Conservation (phyloP, 2,797 vertebrate species). For the Myripristis jacobus region DNA sequence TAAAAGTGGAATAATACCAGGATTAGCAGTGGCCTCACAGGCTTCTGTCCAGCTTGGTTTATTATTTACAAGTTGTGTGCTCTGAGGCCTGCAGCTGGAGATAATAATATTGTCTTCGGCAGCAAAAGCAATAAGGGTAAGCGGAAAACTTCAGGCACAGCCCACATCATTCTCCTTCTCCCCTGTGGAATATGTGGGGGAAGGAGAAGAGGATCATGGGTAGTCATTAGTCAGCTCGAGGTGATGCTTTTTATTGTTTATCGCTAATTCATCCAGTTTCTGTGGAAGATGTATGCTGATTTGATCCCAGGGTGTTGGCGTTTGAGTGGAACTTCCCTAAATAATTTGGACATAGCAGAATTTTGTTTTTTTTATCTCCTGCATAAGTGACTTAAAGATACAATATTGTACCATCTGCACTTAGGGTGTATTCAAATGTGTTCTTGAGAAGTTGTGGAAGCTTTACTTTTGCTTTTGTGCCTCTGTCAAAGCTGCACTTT, state of each 20-base stretch:
- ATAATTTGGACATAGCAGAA: slow-evolving; percentile 32
- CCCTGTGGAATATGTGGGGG: slow-evolving; percentile 70
- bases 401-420: slow-evolving; percentile 8
- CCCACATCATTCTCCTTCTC: slow-evolving; percentile 70
- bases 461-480: background rate
- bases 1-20: slow-evolving; percentile 87
- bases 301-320: slow-evolving; percentile 51
- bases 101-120: slow-evolving; percentile 86
- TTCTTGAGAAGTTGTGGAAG: slow-evolving; percentile 9
- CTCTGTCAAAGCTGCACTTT: slow-evolving; percentile 26
- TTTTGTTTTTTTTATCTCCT: slow-evolving; percentile 34
- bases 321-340: slow-evolving; percentile 49
- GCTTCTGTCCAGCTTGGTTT: slow-evolving; percentile 83
- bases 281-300: slow-evolving; percentile 58
- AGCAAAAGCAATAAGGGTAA: slow-evolving; percentile 83
- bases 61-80: slow-evolving; percentile 86
- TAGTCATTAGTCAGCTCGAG: slow-evolving; percentile 81
- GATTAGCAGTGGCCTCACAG: slow-evolving; percentile 83
- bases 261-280: slow-evolving; percentile 77
- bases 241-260: slow-evolving; percentile 76
- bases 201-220: slow-evolving; percentile 76
- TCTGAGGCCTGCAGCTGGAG: slow-evolving; percentile 83
- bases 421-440: slow-evolving; percentile 21
- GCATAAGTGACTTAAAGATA: slow-evolving; percentile 22
- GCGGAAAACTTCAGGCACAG: slow-evolving; percentile 78